These are phyloP conservation scores for Dasysyrphus tricinctus DNA, from an alignment of 2,888 invertebrate species.

Conservation along the genomic window DNA sequence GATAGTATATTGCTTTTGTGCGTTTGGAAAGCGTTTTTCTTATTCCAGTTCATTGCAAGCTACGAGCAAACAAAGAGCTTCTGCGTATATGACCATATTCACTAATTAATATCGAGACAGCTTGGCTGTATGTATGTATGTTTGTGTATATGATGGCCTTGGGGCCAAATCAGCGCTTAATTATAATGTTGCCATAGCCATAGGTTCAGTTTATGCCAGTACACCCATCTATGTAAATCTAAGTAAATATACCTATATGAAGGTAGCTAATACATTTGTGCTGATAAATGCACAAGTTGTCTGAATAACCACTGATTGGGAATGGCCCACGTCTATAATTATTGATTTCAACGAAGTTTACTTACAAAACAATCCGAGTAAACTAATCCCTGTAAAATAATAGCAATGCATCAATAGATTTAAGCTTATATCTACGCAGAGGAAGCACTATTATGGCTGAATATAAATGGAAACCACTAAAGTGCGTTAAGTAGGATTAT, in stretches of 20 bases:
- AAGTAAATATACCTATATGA: not conserved
- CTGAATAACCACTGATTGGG: not conserved
- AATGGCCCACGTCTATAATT: conserved; percentile 28
- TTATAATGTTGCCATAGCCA: conserved; percentile 23
- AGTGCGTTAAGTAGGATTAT: too few species aligned
- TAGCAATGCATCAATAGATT: not conserved
- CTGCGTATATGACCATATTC: conserved; percentile 13
- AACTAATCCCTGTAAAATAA: not conserved
- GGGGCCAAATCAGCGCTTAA: conserved; percentile 30
- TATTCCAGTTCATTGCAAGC: conserved; percentile 26
- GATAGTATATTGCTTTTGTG: not conserved
- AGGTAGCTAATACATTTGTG: not conserved
- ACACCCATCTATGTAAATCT: not conserved
- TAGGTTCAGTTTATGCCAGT: conserved; percentile 15
- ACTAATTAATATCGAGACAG: conserved; percentile 59
- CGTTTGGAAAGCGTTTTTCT: conserved; percentile 42
- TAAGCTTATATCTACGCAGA: too few species aligned
- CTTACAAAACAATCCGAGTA: conserved; percentile 2
- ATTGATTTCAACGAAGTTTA: conserved; percentile 43
- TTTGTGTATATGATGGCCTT: not conserved
- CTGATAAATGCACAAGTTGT: conserved; percentile 21
- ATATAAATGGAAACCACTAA: too few species aligned
- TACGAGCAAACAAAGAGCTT: conserved; percentile 39
- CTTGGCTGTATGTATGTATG: not conserved
- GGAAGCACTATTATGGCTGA: too few species aligned